Conservation (phyloP, 2,797 vertebrate genomes). For the Notamacropus eugenii region DNA sequence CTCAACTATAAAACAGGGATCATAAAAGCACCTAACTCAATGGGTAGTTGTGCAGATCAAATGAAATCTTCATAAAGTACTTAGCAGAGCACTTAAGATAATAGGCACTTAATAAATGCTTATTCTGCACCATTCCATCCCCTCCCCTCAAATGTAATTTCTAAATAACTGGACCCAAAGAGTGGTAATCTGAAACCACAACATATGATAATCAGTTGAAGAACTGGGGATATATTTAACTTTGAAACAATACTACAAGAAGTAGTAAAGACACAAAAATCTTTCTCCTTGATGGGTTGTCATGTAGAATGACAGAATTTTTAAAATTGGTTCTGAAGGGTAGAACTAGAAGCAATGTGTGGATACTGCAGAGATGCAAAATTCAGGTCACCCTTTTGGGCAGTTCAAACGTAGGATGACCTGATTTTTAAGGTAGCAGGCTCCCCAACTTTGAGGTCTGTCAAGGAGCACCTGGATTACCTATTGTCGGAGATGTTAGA, state of each 20-base stretch:
- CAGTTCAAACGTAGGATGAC: neutral
- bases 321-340: neutral
- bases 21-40: neutral
- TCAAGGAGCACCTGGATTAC: neutral
- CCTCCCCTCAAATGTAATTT: neutral
- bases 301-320: neutral
- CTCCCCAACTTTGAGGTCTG: neutral
- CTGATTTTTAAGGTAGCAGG: neutral
- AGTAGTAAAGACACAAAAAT: neutral
- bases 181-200: neutral
- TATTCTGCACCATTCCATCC: fast-evolving
- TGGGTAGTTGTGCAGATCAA: neutral
- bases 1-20: neutral
- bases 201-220: neutral
- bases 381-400: neutral
- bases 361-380: neutral
- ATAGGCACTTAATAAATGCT: neutral
- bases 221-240: neutral
- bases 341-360: neutral
- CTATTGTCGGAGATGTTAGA: neutral
- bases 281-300: neutral
- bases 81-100: neutral
- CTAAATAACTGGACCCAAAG: neutral
- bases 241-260: neutral
- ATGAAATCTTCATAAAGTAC: neutral